phyloP scores from a whole-genome alignment of 2,888 invertebrate genomes.

The Eupeodes luniger region DNA sequence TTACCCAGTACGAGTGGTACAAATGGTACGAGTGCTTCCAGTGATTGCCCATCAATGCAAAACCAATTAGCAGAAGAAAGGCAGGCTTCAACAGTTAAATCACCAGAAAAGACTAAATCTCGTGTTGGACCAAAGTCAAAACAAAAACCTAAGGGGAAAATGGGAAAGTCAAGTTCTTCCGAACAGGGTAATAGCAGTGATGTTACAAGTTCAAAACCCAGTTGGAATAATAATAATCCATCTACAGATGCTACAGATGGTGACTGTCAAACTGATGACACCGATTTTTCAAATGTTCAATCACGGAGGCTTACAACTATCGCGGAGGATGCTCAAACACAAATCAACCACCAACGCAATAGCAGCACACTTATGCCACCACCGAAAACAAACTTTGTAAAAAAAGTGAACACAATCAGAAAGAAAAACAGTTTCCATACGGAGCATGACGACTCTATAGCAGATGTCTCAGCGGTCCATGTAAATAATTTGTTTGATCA shows the following conservation, averaged over 20 bases:
- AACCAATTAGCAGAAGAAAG: background rate
- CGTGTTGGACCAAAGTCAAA: background rate
- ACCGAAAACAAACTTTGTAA: conserved; percentile 12
- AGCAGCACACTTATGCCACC: conserved; percentile 32
- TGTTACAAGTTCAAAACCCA: background rate
- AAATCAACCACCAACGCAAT: background rate
- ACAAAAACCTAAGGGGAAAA: background rate
- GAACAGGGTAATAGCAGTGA: background rate
- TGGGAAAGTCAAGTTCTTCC: background rate
- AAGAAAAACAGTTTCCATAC: conserved; percentile 29
- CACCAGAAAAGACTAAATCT: background rate
- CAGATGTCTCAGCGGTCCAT: conserved; percentile 51
- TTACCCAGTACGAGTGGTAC: background rate
- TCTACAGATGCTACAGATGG: background rate
- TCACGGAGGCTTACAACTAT: background rate
- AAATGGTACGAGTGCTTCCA: background rate
- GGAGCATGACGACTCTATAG: conserved; percentile 57
- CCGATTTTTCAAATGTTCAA: background rate
- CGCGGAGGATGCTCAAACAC: background rate
- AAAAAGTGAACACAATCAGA: conserved; percentile 8
- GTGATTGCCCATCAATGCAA: background rate
- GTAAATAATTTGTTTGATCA: conserved; percentile 62
- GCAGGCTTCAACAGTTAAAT: background rate
- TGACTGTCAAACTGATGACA: background rate
- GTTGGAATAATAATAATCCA: background rate